Evolutionary conservation across 2,113 vertebrate species (phyloP).

Genomic region (Geothlypis trichas): DNA sequence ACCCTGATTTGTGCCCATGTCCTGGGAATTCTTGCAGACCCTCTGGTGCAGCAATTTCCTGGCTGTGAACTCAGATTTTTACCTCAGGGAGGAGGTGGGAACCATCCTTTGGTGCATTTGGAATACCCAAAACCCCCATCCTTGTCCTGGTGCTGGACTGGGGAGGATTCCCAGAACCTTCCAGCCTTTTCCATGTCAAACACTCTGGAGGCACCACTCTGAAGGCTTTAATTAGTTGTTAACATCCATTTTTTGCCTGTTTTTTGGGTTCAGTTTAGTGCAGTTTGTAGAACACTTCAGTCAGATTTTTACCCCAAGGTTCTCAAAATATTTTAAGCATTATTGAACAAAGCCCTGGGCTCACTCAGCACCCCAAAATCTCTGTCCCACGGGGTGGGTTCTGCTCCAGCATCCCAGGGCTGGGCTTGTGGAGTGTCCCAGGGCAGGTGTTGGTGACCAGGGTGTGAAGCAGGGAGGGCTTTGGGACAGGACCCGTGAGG

Average conservation of each 20-base stretch:
- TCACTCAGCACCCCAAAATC: neutral
- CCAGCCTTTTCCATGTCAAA: neutral
- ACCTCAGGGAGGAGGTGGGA: neutral
- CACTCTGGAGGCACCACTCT: neutral
- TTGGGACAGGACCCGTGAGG: neutral
- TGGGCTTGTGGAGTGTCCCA: neutral
- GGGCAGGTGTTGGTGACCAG: neutral
- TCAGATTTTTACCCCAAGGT: neutral
- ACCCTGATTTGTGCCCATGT: neutral
- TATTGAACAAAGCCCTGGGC: neutral
- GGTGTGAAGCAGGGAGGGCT: neutral
- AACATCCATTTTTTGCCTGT: neutral
- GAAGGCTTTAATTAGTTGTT: neutral
- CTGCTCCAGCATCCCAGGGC: neutral
- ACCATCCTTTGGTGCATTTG: neutral
- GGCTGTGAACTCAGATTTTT: neutral
- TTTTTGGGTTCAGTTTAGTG: neutral
- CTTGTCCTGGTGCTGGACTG: neutral
- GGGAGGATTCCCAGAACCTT: neutral
- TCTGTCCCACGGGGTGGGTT: neutral
- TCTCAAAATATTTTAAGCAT: fast-evolving
- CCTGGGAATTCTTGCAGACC: neutral
- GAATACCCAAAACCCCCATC: neutral
- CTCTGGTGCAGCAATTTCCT: fast-evolving
- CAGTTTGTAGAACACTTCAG: neutral